Evolutionary conservation across 2,113 vertebrate species (phyloP).

Genomic region (Canis aureus): DNA sequence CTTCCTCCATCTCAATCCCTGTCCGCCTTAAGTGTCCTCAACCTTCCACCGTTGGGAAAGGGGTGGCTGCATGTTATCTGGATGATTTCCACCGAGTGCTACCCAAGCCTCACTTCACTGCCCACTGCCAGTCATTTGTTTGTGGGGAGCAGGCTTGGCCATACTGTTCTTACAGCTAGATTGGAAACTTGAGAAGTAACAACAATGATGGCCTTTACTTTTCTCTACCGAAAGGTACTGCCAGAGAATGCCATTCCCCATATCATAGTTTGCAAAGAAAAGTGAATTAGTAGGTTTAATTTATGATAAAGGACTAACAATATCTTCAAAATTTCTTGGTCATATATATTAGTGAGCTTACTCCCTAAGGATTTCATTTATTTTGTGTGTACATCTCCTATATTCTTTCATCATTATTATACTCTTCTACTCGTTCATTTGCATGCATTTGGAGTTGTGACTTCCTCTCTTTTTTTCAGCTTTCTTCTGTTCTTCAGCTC

Average conservation of each 20-base stretch:
- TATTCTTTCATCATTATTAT: background rate
- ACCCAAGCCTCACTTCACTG: background rate
- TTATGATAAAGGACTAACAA: background rate
- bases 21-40: background rate
- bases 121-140: background rate
- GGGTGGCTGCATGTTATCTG: background rate
- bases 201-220: background rate
- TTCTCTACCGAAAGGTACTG: background rate
- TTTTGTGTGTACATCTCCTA: background rate
- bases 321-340: background rate
- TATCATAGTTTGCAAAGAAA: background rate
- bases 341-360: background rate
- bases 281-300: background rate
- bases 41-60: background rate
- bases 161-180: background rate
- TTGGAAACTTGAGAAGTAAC: background rate
- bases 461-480: background rate
- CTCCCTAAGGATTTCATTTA: background rate
- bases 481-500: background rate
- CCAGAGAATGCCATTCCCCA: background rate
- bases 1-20: background rate
- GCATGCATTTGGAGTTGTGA: background rate
- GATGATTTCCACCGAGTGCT: background rate
- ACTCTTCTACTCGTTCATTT: background rate
- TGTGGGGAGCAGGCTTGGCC: background rate